Base-by-base conservation (phyloP, 2,113 vertebrate genomes). In the Perccottus glenii region DNA sequence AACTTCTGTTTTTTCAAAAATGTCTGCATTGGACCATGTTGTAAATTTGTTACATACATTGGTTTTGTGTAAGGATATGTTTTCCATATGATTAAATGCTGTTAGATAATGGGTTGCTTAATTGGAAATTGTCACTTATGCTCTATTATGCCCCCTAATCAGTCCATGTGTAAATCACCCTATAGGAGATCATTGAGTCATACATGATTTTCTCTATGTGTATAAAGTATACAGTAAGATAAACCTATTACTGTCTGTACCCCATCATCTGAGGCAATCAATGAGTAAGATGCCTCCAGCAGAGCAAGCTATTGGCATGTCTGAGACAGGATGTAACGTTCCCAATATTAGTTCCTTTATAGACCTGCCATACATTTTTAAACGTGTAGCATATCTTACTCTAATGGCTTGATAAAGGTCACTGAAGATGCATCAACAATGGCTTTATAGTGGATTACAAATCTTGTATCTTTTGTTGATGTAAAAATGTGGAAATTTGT, bases 231-330 rank as follows among this genome's bases (percentile, higher is more conserved):
- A 46, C 44, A 46, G 10, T 45, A 2, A 11, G 44, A 45, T 12
- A 3, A 11, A 46, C 44, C 44, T 46, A 19, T 50, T 55, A 3
- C 47, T 65, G 38, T 66, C 78, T 77, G 38, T 75, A 63, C 51
- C 70, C 40, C 44, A 75, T 51, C 42, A 53, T 61, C 36, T 61
- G 40, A 36, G 63, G 32, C 8, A 67, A 74, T 80, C 70, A 77
- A 76, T 82, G 64, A 36, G 64, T 49, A 62, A 78, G 73, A 64
- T n/a, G 62, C 73, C 64, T 77, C 61, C 60, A 47, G 82, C 60
- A 50, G 11, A 58, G 43, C 14, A 52, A 67, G 50, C 19, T 64
- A 57, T 61, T 72, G 63, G 50, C 57, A 67, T 10, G 27, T 77
- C 44, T 66, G n/a, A 50, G 14, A 19, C 14, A 50, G 48, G n/a